Base-by-base conservation (phyloP, 92 coral and sea anemone species). In the Scolanthus callimorphus region DNA sequence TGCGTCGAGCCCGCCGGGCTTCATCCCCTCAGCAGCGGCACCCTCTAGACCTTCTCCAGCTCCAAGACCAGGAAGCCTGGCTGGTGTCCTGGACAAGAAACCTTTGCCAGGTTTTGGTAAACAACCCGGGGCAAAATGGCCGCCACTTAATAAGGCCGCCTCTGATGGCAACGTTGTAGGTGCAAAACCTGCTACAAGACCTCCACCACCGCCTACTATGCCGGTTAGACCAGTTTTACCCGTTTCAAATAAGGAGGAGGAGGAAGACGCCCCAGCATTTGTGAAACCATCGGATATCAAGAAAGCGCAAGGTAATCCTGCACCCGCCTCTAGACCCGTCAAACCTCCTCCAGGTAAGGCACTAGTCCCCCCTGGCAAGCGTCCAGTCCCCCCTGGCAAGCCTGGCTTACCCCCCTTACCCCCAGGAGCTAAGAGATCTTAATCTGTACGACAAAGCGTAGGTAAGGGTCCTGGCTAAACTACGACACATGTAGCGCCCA, bases 1-100 rank as follows among this genome's bases (percentile, higher is more conserved):
- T 3, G 65, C 65, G 6, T 68, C 75, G 0, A 68, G 75, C 27
- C 75, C 75, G 0, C 75, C 75, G 4, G 52, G 19, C 4, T 11
- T 46, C 12, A 34, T 15, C 15, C 41, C 6, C 41, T 6, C 6
- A 34, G 41, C 8, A 34, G 15, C 8, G 8, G 19, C 52, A 20
- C 19, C 52, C 4, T 4, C 39, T 23, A 68, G 21, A 17, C 75
- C 75, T 6, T 2, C 43, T 11, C 10, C 29, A 0, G 27, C 57
- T n/a, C 17, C 69, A 11, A 55, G 65, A 37, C 75, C 75, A 26
- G 65, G 52, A 29, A 68, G 65, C 17, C 28, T 25, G 22, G 65
- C 65, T 11, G 65, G 57, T 6, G 50, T 68, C 20, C 21, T 68
- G 15, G 65, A 68, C 4, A 63, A 20, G 4, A 38, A 21, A 43